Base-by-base conservation (phyloP, 2,888 invertebrate species). In the Hetaerina titia region DNA sequence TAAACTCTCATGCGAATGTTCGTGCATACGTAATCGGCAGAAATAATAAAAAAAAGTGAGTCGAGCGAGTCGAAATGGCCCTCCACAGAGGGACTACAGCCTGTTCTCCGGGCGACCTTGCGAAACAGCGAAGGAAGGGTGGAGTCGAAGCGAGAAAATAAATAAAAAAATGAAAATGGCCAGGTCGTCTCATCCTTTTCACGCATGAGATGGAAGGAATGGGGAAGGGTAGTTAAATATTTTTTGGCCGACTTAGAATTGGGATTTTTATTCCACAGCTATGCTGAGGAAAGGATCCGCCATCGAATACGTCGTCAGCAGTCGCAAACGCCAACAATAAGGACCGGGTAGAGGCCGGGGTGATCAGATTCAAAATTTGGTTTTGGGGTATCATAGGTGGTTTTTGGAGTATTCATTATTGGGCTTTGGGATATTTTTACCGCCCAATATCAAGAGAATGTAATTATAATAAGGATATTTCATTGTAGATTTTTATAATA, bases 31-130 rank as follows among this genome's bases (percentile, higher is more conserved):
- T 81, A 81, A 81, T 81, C 81, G 81, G 31, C 2, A 15, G 13
- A 81, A 74, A 25, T 8, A 25, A 2, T 2, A 13, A 81, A 81
- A 31, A 31, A 31, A 81, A 31, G 60, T 60, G 60, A 15, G 60
- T 11, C 60, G 45, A 45, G 13, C 13, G 31, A 81, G 31, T 81
- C 25, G 81, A 81, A 31, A 31, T 31, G 81, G 81, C 81, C 74
- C 45, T 45, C 81, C 81, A 31, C 69, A 11, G 81, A 1, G 45
- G 45, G 45, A 45, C 45, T 45, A 45, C 45, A 69, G 81, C 69
- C n/a, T 69, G 69, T 69, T n/a, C 69, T 81, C 81, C 81, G 31
- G 81, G 19, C 81, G 81, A 81, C 81, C 81, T 81, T 81, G 81
- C 81, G 81, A 81, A 81, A 81, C 31, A 31, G 81, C 81, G 31